phyloP scores from a whole-genome alignment of 1,140 invertebrate species.

The Drosophila lini region DNA sequence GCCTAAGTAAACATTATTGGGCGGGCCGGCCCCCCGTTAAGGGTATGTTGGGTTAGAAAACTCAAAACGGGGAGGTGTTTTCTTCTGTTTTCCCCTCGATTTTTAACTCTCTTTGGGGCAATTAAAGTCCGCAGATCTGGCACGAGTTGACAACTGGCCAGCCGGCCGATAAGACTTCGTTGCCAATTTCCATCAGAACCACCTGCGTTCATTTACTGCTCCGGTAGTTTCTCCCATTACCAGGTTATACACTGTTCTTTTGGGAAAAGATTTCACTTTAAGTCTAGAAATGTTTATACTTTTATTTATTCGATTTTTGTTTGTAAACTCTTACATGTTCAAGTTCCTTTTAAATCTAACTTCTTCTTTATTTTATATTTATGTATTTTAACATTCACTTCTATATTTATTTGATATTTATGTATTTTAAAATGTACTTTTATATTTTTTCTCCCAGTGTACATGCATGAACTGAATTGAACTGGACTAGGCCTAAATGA shows the following conservation, averaged over 20 bases:
- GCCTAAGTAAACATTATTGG: slow-evolving; percentile 33
- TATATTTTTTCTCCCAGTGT: background rate
- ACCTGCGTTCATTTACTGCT: slow-evolving; percentile 27
- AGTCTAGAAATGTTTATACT: background rate
- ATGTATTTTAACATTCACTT: no score
- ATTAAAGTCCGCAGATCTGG: slow-evolving; percentile 25
- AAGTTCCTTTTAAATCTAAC: no score
- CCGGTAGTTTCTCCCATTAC: slow-evolving; percentile 26
- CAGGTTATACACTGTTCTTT: background rate
- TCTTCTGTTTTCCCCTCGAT: background rate
- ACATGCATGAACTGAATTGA: background rate
- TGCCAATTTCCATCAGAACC: slow-evolving; percentile 23
- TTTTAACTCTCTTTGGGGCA: slow-evolving; percentile 5
- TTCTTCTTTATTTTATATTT: no score
- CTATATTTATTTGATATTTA: no score
- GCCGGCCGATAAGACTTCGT: slow-evolving; percentile 15
- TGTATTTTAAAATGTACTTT: no score
- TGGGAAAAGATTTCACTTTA: background rate
- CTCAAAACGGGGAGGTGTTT: background rate
- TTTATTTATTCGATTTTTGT: no score
- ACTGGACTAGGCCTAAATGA: slow-evolving; percentile 32
- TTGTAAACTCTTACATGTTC: background rate
- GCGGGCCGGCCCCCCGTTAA: background rate
- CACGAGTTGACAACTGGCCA: slow-evolving; percentile 29
- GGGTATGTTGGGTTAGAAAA: slow-evolving; percentile 11